A percentile compares a stretch with the other conserved stretches of the same genome.
These are phyloP conservation scores for Cremastinae sp. DNA, from an alignment of 2,888 invertebrate species.

Conservation along the genomic window DNA sequence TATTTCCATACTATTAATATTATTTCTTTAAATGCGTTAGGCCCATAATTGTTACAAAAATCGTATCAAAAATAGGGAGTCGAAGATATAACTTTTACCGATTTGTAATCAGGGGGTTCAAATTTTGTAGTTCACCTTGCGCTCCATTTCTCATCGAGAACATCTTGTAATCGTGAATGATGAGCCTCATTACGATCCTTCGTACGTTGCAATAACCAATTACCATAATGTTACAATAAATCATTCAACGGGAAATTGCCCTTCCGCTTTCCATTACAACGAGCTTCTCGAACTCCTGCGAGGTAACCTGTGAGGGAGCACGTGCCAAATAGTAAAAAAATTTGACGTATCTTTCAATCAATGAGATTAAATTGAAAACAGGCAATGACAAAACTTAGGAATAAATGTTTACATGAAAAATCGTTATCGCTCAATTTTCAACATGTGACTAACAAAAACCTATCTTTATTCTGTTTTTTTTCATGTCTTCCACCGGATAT, in stretches of 20 bases:
- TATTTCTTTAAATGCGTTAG: too few species aligned
- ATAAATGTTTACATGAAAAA: too few species aligned
- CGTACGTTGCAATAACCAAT: slow-evolving; percentile 66
- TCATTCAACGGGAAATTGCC: slow-evolving; percentile 59
- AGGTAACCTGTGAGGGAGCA: slow-evolving; percentile 22
- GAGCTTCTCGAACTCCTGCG: slow-evolving; percentile 15
- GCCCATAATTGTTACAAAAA: too few species aligned
- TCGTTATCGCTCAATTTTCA: slow-evolving; percentile 1
- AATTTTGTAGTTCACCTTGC: slow-evolving; percentile 13
- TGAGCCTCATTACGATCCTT: slow-evolving; percentile 62
- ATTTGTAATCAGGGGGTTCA: too few species aligned
- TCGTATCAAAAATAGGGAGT: too few species aligned
- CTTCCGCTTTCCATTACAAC: slow-evolving; percentile 46
- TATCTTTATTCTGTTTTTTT: slow-evolving; percentile 55
- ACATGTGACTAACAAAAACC: slow-evolving; percentile 59
- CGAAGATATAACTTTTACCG: too few species aligned
- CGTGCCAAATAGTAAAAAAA: slow-evolving; percentile 32
- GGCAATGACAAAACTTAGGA: too few species aligned
- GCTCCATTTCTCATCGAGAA: slow-evolving; percentile 28
- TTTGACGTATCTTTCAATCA: slow-evolving; percentile 10
- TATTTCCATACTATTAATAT: too few species aligned
- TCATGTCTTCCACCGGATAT: slow-evolving; percentile 58
- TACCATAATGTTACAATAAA: slow-evolving; percentile 71
- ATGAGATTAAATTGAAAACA: slow-evolving; percentile 32
- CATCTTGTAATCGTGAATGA: slow-evolving; percentile 66